A percentile compares a stretch with the other conserved stretches of the same genome.
Conservation (phyloP, 2,113 vertebrate genomes). For the Phoxinus phoxinus region DNA sequence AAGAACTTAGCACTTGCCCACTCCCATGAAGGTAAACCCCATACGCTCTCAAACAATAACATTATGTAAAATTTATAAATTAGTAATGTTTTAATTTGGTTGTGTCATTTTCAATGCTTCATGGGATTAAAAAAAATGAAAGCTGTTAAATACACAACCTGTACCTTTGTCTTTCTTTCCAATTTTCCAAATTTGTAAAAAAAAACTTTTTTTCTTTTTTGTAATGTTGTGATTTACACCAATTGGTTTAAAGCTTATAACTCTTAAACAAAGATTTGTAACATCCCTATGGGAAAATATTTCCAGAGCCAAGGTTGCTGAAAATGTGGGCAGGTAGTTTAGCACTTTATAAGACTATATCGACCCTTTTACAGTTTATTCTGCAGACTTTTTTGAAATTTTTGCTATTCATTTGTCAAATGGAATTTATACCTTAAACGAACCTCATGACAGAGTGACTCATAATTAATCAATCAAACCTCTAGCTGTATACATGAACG, state of each 20-base stretch:
- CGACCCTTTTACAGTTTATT: neutral
- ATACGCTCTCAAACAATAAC: too few relatives aligned
- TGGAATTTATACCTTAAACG: neutral
- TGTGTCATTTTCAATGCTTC: too few relatives aligned
- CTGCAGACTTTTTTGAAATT: neutral
- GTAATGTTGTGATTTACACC: neutral
- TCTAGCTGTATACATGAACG: slow-evolving; percentile 45
- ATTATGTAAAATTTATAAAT: too few relatives aligned
- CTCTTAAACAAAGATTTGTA: neutral
- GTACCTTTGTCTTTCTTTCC: neutral
- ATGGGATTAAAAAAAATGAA: too few relatives aligned
- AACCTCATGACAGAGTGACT: slow-evolving; percentile 26
- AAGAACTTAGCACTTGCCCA: too few relatives aligned
- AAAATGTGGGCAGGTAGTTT: neutral
- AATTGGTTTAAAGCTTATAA: neutral
- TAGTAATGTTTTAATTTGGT: too few relatives aligned
- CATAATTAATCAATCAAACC: slow-evolving; percentile 39
- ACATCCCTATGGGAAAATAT: neutral
- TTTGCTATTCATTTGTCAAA: slow-evolving; percentile 1
- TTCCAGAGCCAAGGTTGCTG: neutral
- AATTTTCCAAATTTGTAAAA: neutral
- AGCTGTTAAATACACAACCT: neutral
- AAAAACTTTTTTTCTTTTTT: neutral
- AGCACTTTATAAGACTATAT: neutral
- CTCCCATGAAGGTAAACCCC: too few relatives aligned